Base-by-base conservation (phyloP, 2,797 vertebrate genomes). In the Spinus olivaceus region DNA sequence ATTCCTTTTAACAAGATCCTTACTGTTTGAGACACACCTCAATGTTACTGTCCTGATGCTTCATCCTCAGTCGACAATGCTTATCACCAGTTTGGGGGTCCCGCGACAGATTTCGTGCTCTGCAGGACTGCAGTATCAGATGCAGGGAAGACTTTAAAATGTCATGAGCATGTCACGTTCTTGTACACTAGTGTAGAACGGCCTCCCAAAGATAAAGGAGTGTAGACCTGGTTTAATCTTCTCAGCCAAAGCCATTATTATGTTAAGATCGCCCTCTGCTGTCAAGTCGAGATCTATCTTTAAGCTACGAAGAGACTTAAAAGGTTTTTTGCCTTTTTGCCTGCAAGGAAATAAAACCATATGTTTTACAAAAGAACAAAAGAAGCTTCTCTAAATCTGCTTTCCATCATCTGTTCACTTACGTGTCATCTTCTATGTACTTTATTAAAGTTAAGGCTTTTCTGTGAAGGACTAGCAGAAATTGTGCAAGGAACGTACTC, bases 381-480 rank as follows among this genome's bases (percentile, higher is more conserved):
- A 20, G 7, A 71, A 66, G 8, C 32, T 74, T 83, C 47, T 61
- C 12, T 54, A 78, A 47, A 60, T 13, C 20, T 79, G 16, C 22
- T 60, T 53, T 35, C 39, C 17, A 60, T 57, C 65, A 71, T 33
- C 18, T 35, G 44, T 66, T 91, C 86, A 98, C 99, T 98, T 98
- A 99, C 99, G 99, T 99, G 91, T 99, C 99, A 96, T 99, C 99
- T 95, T 99, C 99, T 94, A 99, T 99, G 96, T 99, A 99, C 97
- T 99, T 99, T 96, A 99, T 99, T 94, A 99, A 97, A 4, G 99
- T 99, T 97, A 99, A 98, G 78, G 99, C 99, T 98, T 99, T 99
- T 96, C 99, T 98, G 97, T 99, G 99, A 97, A 99, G 98, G 85
- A 99, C 95, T 42, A 99, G 98, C 65, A 99, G 98, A 96, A 99